Evolutionary conservation across 23 tunicate genomes (phyloP).

Genomic region (Corella eumyota): DNA sequence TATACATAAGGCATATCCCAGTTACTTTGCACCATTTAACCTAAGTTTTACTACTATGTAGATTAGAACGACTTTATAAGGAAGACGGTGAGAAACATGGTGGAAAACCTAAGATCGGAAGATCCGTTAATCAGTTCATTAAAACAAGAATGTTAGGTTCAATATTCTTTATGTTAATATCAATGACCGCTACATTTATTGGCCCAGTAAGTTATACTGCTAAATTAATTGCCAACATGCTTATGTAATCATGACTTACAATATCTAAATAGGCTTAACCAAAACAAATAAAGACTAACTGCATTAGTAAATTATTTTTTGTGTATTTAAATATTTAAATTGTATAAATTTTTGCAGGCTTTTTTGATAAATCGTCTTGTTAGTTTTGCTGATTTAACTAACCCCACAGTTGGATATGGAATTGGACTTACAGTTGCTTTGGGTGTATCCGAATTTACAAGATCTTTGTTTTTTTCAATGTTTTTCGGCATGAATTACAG

Average conservation of each 20-base stretch:
- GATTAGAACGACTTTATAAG: background rate
- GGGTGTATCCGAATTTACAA: slow-evolving; percentile 35
- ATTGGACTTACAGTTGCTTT: slow-evolving; percentile 38
- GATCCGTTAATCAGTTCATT: slow-evolving; percentile 33
- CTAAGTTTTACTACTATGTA: no score
- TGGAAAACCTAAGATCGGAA: slow-evolving; percentile 1
- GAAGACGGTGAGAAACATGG: background rate
- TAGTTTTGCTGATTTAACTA: slow-evolving; percentile 23
- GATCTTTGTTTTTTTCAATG: slow-evolving; percentile 45
- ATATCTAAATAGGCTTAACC: no score
- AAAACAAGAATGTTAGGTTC: slow-evolving; percentile 34
- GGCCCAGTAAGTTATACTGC: slow-evolving; percentile 43
- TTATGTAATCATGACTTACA: no score
- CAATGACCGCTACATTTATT: slow-evolving; percentile 20
- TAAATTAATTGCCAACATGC: no score
- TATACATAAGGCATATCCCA: no score
- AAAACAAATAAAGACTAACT: no score
- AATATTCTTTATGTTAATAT: slow-evolving; percentile 8
- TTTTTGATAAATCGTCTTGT: slow-evolving; percentile 41
- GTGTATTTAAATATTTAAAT: no score
- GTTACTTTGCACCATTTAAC: no score
- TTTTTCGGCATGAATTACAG: slow-evolving; percentile 72
- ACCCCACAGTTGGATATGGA: slow-evolving; percentile 54
- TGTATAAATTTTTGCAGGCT: no score
- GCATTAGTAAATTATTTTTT: no score